These are phyloP conservation scores for Eulithis testata DNA, from an alignment of 2,888 invertebrate genomes.

Conservation along the genomic window DNA sequence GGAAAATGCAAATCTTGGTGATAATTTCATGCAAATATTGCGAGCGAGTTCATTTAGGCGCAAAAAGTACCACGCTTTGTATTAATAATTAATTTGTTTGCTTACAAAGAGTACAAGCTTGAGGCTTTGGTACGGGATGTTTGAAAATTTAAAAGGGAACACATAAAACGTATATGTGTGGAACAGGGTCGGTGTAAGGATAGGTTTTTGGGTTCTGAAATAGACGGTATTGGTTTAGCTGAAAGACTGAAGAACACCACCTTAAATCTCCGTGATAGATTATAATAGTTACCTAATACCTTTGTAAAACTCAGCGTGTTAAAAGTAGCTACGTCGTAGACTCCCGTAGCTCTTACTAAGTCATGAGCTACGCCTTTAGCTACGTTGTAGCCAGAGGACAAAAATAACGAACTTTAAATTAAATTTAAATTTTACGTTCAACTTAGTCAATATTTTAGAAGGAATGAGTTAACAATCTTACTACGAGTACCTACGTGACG, in stretches of 20 bases:
- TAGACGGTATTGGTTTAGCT: not conserved
- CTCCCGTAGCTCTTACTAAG: too few relatives aligned
- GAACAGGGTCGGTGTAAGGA: conserved; percentile 19
- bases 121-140: conserved; percentile 37
- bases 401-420: too few relatives aligned
- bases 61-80: conserved; percentile 51
- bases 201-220: not conserved
- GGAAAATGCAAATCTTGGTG: conserved; percentile 41
- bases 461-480: too few relatives aligned
- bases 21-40: conserved; percentile 58
- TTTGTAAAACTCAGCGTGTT: too few relatives aligned
- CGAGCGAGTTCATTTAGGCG: conserved; percentile 55
- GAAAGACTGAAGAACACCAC: not conserved
- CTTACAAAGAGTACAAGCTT: conserved; percentile 56
- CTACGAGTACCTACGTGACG: too few relatives aligned
- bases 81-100: conserved; percentile 77
- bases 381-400: too few relatives aligned
- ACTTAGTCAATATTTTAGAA: too few relatives aligned
- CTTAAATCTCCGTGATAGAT: not conserved
- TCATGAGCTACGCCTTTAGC: too few relatives aligned
- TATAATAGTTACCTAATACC: too few relatives aligned
- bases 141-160: conserved; percentile 47
- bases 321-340: too few relatives aligned
- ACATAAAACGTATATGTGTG: conserved; percentile 36
- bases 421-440: too few relatives aligned